Evolutionary conservation across 1,140 invertebrate species (phyloP).

Genomic region (Panagrolaimus sp.): DNA sequence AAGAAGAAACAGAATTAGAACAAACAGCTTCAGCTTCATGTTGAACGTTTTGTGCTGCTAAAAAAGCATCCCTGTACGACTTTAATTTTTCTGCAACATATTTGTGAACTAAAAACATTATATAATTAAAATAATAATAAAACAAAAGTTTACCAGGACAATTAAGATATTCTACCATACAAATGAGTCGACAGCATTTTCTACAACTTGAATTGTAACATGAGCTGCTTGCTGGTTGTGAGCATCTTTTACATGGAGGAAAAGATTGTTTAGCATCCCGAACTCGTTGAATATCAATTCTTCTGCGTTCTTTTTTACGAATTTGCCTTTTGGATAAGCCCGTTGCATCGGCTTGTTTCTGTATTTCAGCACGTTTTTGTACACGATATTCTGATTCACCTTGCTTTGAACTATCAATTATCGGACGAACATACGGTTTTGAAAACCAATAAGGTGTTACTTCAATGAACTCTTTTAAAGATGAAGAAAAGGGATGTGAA

Average conservation of each 20-base stretch:
- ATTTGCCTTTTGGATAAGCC: constrained; percentile 47
- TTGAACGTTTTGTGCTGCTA: not conserved
- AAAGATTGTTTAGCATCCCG: constrained; percentile 30
- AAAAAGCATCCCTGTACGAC: not conserved
- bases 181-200: constrained; percentile 41
- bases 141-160: constrained; percentile 25
- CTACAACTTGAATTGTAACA: constrained; percentile 38
- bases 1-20: too few relatives aligned
- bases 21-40: not conserved
- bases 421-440: constrained; percentile 51
- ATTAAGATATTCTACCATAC: constrained; percentile 26
- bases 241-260: constrained; percentile 38
- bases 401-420: constrained; percentile 11
- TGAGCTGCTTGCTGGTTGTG: constrained; percentile 42
- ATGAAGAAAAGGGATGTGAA: not conserved
- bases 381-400: constrained; percentile 33
- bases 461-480: constrained; percentile 20
- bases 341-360: constrained; percentile 40
- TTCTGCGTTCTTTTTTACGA: constrained; percentile 45
- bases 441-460: constrained; percentile 44
- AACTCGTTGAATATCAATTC: constrained; percentile 26
- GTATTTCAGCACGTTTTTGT: constrained; percentile 39
- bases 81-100: not conserved
- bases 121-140: not conserved
- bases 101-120: not conserved